phyloP scores from a whole-genome alignment of 2,888 invertebrate genomes.

The Cepaea hortensis region DNA sequence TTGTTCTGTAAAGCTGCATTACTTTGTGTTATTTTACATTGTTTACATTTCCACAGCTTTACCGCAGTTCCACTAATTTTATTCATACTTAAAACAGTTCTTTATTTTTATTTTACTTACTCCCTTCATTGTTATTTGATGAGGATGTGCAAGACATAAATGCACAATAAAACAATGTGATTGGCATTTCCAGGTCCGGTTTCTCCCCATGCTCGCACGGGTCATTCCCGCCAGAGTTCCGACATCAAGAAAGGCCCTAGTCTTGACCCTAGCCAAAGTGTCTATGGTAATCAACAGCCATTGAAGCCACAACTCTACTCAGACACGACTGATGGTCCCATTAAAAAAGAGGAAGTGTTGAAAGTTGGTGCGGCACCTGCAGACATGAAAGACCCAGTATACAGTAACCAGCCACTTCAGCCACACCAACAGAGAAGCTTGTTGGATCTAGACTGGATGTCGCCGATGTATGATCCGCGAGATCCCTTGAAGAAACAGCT shows the following conservation, averaged over 20 bases:
- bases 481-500: slow-evolving; percentile 35
- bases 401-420: slow-evolving; percentile 47
- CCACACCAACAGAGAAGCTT: slow-evolving; percentile 29
- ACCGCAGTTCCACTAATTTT: no score
- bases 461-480: slow-evolving; percentile 35
- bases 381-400: slow-evolving; percentile 34
- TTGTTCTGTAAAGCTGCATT: no score
- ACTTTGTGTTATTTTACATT: no score
- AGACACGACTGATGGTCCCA: not conserved
- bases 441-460: slow-evolving; percentile 38
- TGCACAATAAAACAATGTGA: no score
- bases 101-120: no score
- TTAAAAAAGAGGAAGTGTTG: slow-evolving; percentile 10
- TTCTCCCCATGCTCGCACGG: not conserved
- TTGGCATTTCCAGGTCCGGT: slow-evolving; percentile 12
- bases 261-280: slow-evolving; percentile 5
- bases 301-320: not conserved
- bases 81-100: no score
- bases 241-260: not conserved
- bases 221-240: slow-evolving; percentile 27
- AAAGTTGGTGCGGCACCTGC: slow-evolving; percentile 7
- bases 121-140: no score
- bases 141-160: no score
- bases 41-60: no score
- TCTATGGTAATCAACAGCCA: slow-evolving; percentile 6